Conservation (phyloP, 2,888 invertebrate genomes). For the Trypoxylon attenuatum region DNA sequence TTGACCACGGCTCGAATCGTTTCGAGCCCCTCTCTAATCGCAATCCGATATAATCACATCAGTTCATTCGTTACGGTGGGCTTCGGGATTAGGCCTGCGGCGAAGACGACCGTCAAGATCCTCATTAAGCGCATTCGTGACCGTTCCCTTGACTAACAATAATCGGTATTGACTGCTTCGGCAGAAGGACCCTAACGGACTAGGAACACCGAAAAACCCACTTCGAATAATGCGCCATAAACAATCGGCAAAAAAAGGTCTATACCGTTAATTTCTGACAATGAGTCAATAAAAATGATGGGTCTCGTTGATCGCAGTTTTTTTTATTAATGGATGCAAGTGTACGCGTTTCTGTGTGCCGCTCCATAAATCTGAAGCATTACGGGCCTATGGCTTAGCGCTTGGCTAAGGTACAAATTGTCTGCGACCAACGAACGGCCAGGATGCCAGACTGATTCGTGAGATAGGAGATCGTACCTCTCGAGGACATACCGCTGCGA, state of each 20-base stretch:
- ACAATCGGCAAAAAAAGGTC: too few species aligned
- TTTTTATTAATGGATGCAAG: not conserved
- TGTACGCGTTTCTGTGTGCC: not conserved
- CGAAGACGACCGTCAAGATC: not conserved
- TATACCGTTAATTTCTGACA: too few species aligned
- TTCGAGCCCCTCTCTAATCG: not conserved
- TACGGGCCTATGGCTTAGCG: not conserved
- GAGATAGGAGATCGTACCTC: not conserved
- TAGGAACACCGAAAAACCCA: too few species aligned
- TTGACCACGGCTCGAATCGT: not conserved
- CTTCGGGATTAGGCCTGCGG: not conserved
- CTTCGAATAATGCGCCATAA: too few species aligned
- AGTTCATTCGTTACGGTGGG: not conserved
- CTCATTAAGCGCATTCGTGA: not conserved
- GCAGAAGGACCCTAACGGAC: too few species aligned
- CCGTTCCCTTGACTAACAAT: not conserved
- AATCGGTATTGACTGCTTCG: too few species aligned
- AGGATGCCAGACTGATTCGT: slow-evolving; percentile 1
- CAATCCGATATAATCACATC: not conserved
- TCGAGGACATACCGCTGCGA: not conserved
- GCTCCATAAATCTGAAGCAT: slow-evolving; percentile 15
- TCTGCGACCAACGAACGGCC: not conserved
- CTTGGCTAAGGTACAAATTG: not conserved
- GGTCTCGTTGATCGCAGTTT: not conserved
- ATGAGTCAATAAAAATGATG: too few species aligned